phyloP scores from a whole-genome alignment of 2,888 invertebrate species.

The Arrhopalites spinosus region DNA sequence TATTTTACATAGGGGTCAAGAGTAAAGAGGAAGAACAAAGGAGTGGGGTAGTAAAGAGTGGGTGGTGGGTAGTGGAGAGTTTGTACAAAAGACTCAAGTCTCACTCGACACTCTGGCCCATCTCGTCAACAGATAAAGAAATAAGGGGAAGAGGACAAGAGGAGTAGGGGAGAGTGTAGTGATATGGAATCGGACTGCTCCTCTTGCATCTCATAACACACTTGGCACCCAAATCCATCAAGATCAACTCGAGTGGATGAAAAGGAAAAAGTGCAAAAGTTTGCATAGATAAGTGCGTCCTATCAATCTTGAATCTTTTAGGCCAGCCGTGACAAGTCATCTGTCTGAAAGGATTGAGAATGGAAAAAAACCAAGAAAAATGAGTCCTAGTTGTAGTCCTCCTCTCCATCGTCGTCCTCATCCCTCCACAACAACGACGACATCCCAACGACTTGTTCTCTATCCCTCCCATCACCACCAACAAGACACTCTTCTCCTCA shows the following conservation, averaged over 20 bases:
- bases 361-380: slow-evolving; percentile 18
- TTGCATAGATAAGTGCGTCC: slow-evolving; percentile 41
- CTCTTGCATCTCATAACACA: slow-evolving; percentile 26
- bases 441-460: neutral
- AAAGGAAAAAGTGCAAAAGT: slow-evolving; percentile 41
- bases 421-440: neutral
- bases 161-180: neutral
- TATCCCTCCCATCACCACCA: neutral
- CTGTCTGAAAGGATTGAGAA: slow-evolving; percentile 28
- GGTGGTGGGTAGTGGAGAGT: no score
- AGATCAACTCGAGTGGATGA: slow-evolving; percentile 36
- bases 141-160: no score
- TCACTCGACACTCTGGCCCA: no score
- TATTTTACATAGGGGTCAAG: no score
- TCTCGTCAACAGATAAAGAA: no score
- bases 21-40: no score
- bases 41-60: no score
- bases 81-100: no score
- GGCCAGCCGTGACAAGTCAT: slow-evolving; percentile 37
- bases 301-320: slow-evolving; percentile 41
- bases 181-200: slow-evolving; percentile 12
- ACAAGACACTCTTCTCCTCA: neutral
- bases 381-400: neutral
- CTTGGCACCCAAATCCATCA: slow-evolving; percentile 35
- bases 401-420: neutral